Percentiles rank a stretch among this genome's conserved stretches.
Evolutionary conservation across 1,140 invertebrate genomes (phyloP).

Genomic region (Lamellibrachia luymesi): DNA sequence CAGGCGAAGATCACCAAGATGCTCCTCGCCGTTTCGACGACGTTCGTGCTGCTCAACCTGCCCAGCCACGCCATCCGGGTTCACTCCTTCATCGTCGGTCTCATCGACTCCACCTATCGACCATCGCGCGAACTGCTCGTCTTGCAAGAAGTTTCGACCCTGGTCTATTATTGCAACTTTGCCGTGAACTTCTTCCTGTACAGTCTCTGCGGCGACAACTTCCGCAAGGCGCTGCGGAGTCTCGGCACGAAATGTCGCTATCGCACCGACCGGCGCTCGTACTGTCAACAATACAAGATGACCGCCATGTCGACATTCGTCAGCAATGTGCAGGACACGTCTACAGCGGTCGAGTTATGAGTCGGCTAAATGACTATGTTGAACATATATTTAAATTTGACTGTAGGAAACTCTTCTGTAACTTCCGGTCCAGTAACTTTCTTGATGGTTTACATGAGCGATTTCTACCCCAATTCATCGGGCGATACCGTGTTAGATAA

Average conservation of each 20-base stretch:
- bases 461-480: neutral
- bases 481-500: neutral
- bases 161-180: conserved; percentile 75
- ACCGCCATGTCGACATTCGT: neutral
- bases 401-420: neutral
- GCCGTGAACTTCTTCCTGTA: conserved; percentile 83
- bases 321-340: neutral
- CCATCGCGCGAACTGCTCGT: conserved; percentile 31
- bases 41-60: conserved; percentile 76
- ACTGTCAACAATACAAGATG: neutral
- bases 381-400: neutral
- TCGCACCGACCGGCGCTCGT: neutral
- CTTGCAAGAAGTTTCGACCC: conserved; percentile 61
- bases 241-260: neutral
- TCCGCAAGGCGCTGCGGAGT: conserved; percentile 22
- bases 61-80: conserved; percentile 61
- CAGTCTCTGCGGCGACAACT: conserved; percentile 56
- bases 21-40: conserved; percentile 75
- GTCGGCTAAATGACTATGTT: neutral
- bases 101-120: conserved; percentile 24
- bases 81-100: conserved; percentile 42
- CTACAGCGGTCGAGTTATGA: neutral
- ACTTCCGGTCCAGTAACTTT: neutral
- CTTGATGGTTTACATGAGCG: neutral
- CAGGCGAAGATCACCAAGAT: conserved; percentile 75